Percentiles rank a stretch among this genome's conserved stretches.
These are phyloP conservation scores for Eristalis tenax DNA, from an alignment of 2,888 invertebrate genomes.

Conservation along the genomic window DNA sequence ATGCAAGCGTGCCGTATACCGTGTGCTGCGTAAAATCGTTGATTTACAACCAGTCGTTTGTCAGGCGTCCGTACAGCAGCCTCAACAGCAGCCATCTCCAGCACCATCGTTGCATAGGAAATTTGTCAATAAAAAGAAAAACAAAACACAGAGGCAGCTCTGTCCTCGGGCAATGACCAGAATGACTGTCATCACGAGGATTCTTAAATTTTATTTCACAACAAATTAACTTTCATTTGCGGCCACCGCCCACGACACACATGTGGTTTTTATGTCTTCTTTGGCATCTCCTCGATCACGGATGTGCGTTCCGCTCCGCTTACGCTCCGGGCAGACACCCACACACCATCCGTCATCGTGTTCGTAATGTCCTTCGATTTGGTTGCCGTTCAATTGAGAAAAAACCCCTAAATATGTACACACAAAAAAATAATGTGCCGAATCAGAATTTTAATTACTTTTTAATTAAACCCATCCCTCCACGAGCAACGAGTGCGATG, in stretches of 20 bases:
- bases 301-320: constrained; percentile 7
- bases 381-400: constrained; percentile 3
- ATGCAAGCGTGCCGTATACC: constrained; percentile 10
- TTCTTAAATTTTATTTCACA: constrained; percentile 53
- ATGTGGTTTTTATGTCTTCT: constrained; percentile 52
- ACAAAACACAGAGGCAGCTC: background rate
- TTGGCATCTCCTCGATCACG: constrained; percentile 42
- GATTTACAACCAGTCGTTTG: constrained; percentile 42
- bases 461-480: constrained; percentile 59
- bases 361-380: constrained; percentile 43
- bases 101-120: background rate
- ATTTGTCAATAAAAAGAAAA: constrained; percentile 2
- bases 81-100: background rate
- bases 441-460: constrained; percentile 65
- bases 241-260: constrained; percentile 8
- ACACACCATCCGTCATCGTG: background rate
- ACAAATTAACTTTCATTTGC: constrained; percentile 52
- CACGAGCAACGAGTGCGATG: background rate
- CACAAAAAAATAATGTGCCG: constrained; percentile 10
- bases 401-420: background rate
- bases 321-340: background rate
- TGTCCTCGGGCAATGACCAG: background rate
- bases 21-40: constrained; percentile 29
- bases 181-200: constrained; percentile 33
- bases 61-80: background rate